phyloP scores from a whole-genome alignment of 2,888 invertebrate species.

The Agonopterix heracliana region DNA sequence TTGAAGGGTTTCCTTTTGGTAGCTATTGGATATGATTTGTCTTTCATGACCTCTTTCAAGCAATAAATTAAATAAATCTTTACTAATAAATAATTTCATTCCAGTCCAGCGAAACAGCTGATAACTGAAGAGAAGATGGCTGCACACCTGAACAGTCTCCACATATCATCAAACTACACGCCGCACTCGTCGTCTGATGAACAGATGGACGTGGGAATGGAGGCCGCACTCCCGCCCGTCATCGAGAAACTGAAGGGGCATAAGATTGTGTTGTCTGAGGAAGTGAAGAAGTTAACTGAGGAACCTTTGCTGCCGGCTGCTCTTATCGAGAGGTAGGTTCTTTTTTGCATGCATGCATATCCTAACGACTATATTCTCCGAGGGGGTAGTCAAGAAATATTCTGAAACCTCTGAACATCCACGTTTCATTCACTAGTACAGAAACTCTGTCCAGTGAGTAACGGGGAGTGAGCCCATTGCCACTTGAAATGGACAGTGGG shows the following conservation, averaged over 20 bases:
- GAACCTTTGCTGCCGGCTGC: constrained; percentile 81
- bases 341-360: too few species aligned
- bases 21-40: too few species aligned
- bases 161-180: constrained; percentile 78
- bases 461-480: too few species aligned
- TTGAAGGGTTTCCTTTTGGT: too few species aligned
- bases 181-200: constrained; percentile 41
- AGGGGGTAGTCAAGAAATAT: too few species aligned
- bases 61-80: too few species aligned
- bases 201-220: constrained; percentile 51
- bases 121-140: constrained; percentile 92
- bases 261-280: constrained; percentile 80
- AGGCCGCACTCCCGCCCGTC: constrained; percentile 21
- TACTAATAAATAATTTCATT: constrained; percentile 11
- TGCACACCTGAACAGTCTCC: constrained; percentile 84
- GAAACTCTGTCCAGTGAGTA: too few species aligned
- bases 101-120: constrained; percentile 81
- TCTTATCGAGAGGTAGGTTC: constrained; percentile 71
- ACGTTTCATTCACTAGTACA: too few species aligned
- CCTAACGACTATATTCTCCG: too few species aligned
- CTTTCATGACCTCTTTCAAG: too few species aligned
- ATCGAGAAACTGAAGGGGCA: constrained; percentile 63
- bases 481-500: too few species aligned
- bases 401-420: too few species aligned
- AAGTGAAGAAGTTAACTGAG: constrained; percentile 79